Conservation (phyloP, 2,888 invertebrate genomes). For the Ophion obscuratus region DNA sequence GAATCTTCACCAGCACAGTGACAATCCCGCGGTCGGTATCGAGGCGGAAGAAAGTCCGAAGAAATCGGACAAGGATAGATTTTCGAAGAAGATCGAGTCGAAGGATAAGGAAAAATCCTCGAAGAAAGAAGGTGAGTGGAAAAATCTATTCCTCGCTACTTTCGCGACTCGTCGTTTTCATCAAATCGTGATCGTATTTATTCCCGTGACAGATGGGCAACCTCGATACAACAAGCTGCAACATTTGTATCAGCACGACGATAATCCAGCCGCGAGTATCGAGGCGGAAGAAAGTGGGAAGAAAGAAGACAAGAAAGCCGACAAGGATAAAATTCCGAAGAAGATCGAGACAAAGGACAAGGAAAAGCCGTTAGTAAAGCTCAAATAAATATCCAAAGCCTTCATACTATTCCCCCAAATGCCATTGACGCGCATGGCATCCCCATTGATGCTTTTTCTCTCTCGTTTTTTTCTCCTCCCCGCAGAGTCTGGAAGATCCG, state of each 20-base stretch:
- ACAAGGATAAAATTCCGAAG: slow-evolving; percentile 73
- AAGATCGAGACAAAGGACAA: slow-evolving; percentile 75
- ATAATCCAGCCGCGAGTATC: slow-evolving; percentile 59
- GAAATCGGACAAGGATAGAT: neutral
- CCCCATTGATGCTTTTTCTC: neutral
- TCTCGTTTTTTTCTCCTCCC: slow-evolving; percentile 41
- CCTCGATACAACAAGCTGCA: slow-evolving; percentile 43
- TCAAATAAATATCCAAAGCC: slow-evolving; percentile 2
- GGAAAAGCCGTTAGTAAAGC: slow-evolving; percentile 78
- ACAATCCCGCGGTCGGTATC: neutral
- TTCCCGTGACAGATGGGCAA: slow-evolving; percentile 34
- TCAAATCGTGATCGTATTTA: neutral
- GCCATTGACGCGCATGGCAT: neutral
- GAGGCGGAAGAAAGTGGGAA: slow-evolving; percentile 74
- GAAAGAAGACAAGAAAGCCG: slow-evolving; percentile 77
- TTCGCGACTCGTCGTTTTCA: neutral
- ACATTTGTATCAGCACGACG: slow-evolving; percentile 52
- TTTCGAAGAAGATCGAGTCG: neutral
- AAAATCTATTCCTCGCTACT: neutral
- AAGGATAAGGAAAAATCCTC: neutral
- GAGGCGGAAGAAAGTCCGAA: neutral
- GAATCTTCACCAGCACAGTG: neutral
- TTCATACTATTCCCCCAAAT: neutral
- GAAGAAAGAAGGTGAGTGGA: neutral
- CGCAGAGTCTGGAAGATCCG: slow-evolving; percentile 81